Evolutionary conservation across 1,140 invertebrate species (phyloP).

Genomic region (Planococcus citri): DNA sequence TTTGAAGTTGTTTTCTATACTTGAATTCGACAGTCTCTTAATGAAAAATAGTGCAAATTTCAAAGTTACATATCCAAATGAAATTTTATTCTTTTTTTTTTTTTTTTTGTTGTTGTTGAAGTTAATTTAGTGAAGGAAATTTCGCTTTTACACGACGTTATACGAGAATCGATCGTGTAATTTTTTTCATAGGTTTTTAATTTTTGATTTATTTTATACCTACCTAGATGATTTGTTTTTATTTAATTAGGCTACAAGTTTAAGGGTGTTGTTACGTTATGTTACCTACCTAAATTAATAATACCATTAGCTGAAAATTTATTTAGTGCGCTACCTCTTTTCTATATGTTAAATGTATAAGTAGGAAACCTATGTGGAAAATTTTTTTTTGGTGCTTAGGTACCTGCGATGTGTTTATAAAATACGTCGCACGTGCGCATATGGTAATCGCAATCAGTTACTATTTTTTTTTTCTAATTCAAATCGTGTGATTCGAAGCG

Average conservation of each 20-base stretch:
- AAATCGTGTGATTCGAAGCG: neutral
- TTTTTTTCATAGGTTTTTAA: constrained; percentile 1
- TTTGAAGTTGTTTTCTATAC: no score
- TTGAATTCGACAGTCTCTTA: neutral
- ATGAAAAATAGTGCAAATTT: neutral
- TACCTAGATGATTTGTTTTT: no score
- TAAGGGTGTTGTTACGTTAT: neutral
- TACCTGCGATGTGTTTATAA: neutral
- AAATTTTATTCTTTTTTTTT: no score
- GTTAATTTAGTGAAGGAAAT: neutral
- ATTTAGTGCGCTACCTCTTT: neutral
- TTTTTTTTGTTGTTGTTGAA: neutral
- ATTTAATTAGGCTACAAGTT: neutral
- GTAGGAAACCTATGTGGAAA: neutral
- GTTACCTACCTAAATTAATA: neutral
- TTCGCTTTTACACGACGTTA: neutral
- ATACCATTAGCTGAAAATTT: neutral
- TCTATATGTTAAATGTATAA: neutral
- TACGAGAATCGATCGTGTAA: neutral
- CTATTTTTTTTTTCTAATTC: neutral
- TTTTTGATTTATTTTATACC: neutral
- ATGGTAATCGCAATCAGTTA: neutral
- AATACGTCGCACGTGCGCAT: neutral
- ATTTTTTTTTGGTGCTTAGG: neutral
- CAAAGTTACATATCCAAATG: neutral